Percentiles rank a stretch among this genome's conserved stretches.
phyloP scores from a whole-genome alignment of 2,113 vertebrate genomes.

The Cololabis saira region DNA sequence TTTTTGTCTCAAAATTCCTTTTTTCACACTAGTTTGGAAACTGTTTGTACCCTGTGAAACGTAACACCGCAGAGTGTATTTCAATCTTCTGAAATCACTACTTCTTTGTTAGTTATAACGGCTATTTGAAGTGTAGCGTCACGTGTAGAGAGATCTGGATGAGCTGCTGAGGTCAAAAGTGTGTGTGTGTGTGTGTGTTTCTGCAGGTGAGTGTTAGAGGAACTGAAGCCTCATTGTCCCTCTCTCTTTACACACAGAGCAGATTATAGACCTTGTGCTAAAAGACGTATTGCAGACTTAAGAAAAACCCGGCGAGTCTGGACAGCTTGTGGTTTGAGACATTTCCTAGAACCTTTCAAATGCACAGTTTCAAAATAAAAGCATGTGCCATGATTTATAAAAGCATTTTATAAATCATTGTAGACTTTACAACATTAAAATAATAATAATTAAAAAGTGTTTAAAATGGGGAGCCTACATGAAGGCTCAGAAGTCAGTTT shows the following conservation, averaged over 20 bases:
- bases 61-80: too few relatives aligned
- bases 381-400: not conserved
- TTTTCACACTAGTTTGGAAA: too few relatives aligned
- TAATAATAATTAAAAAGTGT: too few relatives aligned
- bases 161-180: constrained; percentile 12
- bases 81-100: too few relatives aligned
- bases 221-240: constrained; percentile 8
- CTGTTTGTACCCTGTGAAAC: too few relatives aligned
- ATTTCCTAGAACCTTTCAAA: constrained; percentile 5
- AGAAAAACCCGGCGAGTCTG: not conserved
- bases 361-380: constrained; percentile 17
- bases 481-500: too few relatives aligned
- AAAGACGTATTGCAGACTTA: constrained; percentile 8
- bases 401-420: not conserved
- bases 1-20: too few relatives aligned
- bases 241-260: constrained; percentile 45
- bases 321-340: constrained; percentile 19
- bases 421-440: too few relatives aligned
- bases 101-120: too few relatives aligned
- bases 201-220: constrained; percentile 20
- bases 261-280: constrained; percentile 43
- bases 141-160: too few relatives aligned
- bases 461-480: too few relatives aligned
- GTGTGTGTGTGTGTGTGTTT: constrained; percentile 14
- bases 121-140: too few relatives aligned